Percentiles rank a stretch among this genome's conserved stretches.
These are phyloP conservation scores for Nyctalus aviator DNA, from an alignment of 2,797 vertebrate genomes.

Conservation along the genomic window DNA sequence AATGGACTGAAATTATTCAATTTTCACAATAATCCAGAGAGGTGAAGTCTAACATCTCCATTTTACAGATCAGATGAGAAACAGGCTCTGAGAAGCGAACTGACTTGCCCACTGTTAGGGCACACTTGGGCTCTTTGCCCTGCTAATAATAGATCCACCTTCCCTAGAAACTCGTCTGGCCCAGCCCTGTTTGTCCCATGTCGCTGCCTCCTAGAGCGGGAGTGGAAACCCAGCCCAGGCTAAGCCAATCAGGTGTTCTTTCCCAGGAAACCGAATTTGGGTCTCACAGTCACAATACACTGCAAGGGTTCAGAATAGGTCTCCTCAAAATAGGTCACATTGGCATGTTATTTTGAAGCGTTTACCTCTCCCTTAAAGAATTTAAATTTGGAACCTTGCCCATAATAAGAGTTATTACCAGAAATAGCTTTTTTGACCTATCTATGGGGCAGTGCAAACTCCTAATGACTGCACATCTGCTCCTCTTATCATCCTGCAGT, in stretches of 20 bases:
- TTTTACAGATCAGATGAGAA: not conserved
- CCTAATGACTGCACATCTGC: not conserved
- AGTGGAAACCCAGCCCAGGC: not conserved
- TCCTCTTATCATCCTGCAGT: not conserved
- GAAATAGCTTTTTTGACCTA: not conserved
- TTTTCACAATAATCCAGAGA: not conserved
- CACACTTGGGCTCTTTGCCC: not conserved
- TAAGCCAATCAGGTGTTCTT: not conserved
- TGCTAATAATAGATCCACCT: not conserved
- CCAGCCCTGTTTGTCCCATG: not conserved
- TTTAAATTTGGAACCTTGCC: not conserved
- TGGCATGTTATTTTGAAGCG: not conserved
- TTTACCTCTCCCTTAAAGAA: not conserved
- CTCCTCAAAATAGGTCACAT: not conserved
- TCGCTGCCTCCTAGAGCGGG: not conserved
- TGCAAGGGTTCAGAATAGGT: not conserved
- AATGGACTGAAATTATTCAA: not conserved
- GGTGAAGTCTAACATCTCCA: not conserved
- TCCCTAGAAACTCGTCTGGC: not conserved
- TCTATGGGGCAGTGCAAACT: not conserved
- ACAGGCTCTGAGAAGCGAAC: not conserved
- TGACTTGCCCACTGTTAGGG: not conserved
- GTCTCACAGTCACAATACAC: not conserved
- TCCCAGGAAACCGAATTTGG: not conserved
- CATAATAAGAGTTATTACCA: not conserved